phyloP scores from a whole-genome alignment of 2,888 invertebrate genomes.

The Drosophila colorata region DNA sequence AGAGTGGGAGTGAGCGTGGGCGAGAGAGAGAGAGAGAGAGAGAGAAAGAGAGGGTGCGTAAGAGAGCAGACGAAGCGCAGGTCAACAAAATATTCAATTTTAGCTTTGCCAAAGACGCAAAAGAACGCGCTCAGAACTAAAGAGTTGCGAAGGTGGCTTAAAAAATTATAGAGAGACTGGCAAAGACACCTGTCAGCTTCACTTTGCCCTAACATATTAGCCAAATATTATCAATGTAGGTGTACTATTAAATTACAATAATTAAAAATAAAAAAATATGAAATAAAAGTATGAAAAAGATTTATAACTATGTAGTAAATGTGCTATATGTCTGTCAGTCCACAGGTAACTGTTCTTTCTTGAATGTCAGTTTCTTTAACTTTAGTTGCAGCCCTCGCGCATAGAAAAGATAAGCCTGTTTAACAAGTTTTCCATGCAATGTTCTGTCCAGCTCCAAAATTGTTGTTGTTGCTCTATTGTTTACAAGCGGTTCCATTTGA shows the following conservation, averaged over 20 bases:
- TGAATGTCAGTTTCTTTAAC: not conserved
- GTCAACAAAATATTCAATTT: conserved; percentile 52
- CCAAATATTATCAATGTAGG: too few species aligned
- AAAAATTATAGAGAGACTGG: too few species aligned
- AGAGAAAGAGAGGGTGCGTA: not conserved
- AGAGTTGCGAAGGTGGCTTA: conserved; percentile 9
- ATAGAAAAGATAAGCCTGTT: conserved; percentile 51
- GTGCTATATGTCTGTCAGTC: too few species aligned
- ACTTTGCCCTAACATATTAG: too few species aligned
- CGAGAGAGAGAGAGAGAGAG: not conserved
- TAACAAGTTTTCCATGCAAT: conserved; percentile 55
- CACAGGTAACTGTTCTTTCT: too few species aligned
- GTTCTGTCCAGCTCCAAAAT: conserved; percentile 56
- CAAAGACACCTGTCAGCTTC: too few species aligned
- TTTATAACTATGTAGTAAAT: too few species aligned
- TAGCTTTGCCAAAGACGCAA: conserved; percentile 29
- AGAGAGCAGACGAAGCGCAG: conserved; percentile 21
- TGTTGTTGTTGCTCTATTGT: conserved; percentile 45
- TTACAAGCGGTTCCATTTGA: conserved; percentile 62
- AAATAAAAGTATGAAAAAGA: too few species aligned
- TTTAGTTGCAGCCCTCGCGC: conserved; percentile 30
- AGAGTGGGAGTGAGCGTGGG: not conserved
- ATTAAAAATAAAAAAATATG: too few species aligned
- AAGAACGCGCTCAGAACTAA: conserved; percentile 24
- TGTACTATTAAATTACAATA: too few species aligned